Evolutionary conservation across 2,113 vertebrate species (phyloP).

Genomic region (Chionis minor): DNA sequence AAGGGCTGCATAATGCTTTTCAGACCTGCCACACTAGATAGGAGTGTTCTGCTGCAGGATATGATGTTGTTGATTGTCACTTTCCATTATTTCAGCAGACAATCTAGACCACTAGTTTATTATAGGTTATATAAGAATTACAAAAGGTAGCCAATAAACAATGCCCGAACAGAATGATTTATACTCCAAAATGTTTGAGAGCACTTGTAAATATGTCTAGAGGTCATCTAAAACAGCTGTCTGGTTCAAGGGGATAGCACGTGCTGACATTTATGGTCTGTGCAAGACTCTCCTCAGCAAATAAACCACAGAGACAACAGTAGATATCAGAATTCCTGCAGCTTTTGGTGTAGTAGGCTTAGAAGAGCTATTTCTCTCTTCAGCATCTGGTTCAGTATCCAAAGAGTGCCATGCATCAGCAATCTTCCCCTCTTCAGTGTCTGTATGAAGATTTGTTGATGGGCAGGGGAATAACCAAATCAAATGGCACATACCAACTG

Average conservation of each 20-base stretch:
- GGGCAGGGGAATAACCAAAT: neutral
- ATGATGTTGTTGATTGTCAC: neutral
- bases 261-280: neutral
- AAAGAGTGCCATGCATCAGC: neutral
- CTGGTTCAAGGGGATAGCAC: neutral
- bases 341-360: neutral
- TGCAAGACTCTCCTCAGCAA: neutral
- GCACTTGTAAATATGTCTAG: neutral
- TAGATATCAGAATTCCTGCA: neutral
- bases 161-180: neutral
- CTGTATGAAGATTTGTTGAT: neutral
- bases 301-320: neutral
- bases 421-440: neutral
- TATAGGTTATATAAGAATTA: neutral
- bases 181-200: neutral
- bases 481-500: rapidly evolving
- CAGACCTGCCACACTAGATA: neutral
- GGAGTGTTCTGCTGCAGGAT: neutral
- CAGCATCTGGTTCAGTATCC: neutral
- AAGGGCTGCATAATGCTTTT: neutral
- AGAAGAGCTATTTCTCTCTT: neutral
- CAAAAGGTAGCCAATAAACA: neutral
- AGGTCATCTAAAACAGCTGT: neutral
- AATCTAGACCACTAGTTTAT: neutral
- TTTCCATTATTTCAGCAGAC: neutral